Base-by-base conservation (phyloP, 2,888 invertebrate species). In the Stictocephala bisonia region DNA sequence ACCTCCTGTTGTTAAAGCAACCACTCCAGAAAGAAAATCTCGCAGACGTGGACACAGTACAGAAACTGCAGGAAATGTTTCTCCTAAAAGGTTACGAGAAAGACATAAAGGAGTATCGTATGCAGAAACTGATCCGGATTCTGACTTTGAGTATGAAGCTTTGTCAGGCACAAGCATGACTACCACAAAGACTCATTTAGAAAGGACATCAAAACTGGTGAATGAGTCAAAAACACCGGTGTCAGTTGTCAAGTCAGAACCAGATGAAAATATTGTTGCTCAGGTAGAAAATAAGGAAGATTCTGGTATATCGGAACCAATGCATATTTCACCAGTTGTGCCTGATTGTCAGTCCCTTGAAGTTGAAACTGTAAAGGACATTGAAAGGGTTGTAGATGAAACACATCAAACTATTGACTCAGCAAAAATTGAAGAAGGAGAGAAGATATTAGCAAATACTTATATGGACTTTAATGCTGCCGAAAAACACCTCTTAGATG, bases 71-170 rank as follows among this genome's bases (percentile, higher is more conserved):
- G 78, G 77, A 18, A 71, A 76, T 26, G 75, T 76, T 20, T 75
- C 78, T 24, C 78, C 78, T 4, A 78, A 78, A 56, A 71, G 76
- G 18, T 64, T 73, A 40, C 48, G 73, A 35, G 73, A 73, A 50
- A 73, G 73, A 29, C 58, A 64, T 18, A 50, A 70, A 64, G 73
- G 70, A n/a, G 58, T 71, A 26, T 53, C 58, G 9, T 58, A 71
- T 44, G 44, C 69, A 0, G 56, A 51, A 31, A 53, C 40, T 58
- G 70, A 71, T 27, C 58, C 70, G 20, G 83, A 84, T 80, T 73
- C 81, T 74, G 85, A 82, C 78, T 83, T 83, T 9, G 85, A 84
- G 72, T 83, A 84, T 80, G 86, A 85, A 78, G 81, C 84, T 77
- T 83, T 84, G 80, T 82, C 41, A 11, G 13, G 13, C 15, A 20